Percentiles rank a stretch among this genome's conserved stretches.
phyloP scores from a whole-genome alignment of 1,140 invertebrate genomes.

The Drosophila lowei region DNA sequence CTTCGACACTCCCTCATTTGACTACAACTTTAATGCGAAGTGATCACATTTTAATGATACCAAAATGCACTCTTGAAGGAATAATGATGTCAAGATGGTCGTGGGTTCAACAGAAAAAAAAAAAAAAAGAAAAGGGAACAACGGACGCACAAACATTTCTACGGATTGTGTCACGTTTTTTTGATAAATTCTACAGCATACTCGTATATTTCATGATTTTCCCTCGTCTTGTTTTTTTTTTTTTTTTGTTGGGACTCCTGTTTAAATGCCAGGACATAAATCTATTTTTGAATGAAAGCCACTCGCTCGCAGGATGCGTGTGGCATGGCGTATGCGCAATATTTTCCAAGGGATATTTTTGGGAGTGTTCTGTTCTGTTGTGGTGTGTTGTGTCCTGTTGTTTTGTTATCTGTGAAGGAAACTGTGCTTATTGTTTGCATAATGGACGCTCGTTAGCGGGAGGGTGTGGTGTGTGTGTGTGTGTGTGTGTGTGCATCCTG shows the following conservation, averaged over 20 bases:
- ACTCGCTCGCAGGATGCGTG: constrained; percentile 43
- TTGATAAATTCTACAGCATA: constrained; percentile 72
- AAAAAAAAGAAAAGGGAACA: neutral
- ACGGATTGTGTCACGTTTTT: constrained; percentile 65
- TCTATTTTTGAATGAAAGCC: constrained; percentile 81
- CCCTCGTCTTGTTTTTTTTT: constrained; percentile 4
- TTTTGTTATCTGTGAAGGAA: constrained; percentile 71
- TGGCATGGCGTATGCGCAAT: constrained; percentile 60
- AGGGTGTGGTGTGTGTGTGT: constrained; percentile 14
- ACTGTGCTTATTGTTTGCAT: constrained; percentile 75
- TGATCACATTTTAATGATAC: constrained; percentile 82
- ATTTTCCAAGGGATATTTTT: constrained; percentile 44
- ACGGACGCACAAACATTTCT: constrained; percentile 19
- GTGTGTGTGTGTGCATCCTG: constrained; percentile 12
- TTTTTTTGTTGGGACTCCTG: constrained; percentile 47
- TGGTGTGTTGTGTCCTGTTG: constrained; percentile 18
- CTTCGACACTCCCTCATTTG: constrained; percentile 48
- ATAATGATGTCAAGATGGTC: constrained; percentile 70
- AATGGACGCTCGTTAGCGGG: constrained; percentile 81
- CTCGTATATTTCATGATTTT: constrained; percentile 74
- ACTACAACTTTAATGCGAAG: constrained; percentile 70
- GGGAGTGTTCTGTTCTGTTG: constrained; percentile 3
- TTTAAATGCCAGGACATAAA: constrained; percentile 78
- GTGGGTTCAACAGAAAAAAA: neutral
- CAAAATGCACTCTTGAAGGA: constrained; percentile 65